A percentile compares a stretch with the other conserved stretches of the same genome.
phyloP scores from a whole-genome alignment of 2,113 vertebrate genomes.

The Melanocharis versteri region DNA sequence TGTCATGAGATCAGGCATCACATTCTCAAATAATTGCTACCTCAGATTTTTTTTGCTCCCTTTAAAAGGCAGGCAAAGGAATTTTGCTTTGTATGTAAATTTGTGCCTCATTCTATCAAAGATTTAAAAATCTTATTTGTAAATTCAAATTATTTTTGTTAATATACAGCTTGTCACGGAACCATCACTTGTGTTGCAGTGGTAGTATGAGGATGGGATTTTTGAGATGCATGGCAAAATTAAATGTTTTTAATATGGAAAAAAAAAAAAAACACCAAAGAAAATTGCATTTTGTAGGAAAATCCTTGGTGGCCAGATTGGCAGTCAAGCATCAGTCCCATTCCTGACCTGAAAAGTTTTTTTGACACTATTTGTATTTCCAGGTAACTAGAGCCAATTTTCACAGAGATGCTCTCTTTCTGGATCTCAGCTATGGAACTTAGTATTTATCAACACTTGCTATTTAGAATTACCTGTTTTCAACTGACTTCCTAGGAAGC shows the following conservation, averaged over 20 bases:
- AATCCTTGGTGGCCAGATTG: not conserved
- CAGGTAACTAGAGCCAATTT: not conserved
- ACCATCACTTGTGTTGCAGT: not conserved
- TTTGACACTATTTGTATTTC: not conserved
- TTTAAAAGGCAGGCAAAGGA: slow-evolving; percentile 23
- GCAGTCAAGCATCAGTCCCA: not conserved
- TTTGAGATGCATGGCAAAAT: not conserved
- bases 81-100: not conserved
- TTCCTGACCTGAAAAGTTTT: not conserved
- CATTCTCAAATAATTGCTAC: slow-evolving; percentile 59
- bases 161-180: not conserved
- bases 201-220: not conserved
- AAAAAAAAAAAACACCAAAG: not conserved
- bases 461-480: not conserved
- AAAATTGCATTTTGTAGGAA: not conserved
- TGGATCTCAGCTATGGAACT: not conserved
- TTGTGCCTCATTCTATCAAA: not conserved
- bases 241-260: not conserved
- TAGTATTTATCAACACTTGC: not conserved
- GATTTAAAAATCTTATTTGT: not conserved
- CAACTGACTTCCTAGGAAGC: not conserved
- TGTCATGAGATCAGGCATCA: not conserved
- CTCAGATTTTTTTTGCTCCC: slow-evolving; percentile 37
- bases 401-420: not conserved
- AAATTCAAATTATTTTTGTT: not conserved